Conservation (phyloP, 23 tunicate species). For the Ciona savignyi region DNA sequence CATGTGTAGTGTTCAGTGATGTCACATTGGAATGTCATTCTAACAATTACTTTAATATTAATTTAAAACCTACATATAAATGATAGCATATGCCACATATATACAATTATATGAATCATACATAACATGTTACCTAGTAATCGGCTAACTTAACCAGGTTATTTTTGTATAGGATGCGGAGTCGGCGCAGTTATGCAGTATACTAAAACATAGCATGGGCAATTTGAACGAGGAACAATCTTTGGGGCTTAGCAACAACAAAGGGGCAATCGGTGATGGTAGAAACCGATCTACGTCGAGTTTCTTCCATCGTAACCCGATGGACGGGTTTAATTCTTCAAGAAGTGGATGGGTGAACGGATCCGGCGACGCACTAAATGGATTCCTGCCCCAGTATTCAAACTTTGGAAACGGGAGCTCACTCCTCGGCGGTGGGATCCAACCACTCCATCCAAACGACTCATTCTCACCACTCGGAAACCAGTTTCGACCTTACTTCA, state of each 20-base stretch:
- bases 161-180: slow-evolving; percentile 46
- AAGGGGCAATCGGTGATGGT: slow-evolving; percentile 65
- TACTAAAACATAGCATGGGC: slow-evolving; percentile 48
- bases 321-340: not conserved
- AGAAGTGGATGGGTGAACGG: slow-evolving; percentile 19
- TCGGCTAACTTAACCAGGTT: no score
- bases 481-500: slow-evolving; percentile 30
- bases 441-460: slow-evolving; percentile 8
- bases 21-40: no score
- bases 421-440: slow-evolving; percentile 13
- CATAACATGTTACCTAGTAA: no score
- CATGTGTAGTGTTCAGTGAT: no score
- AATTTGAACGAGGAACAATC: slow-evolving; percentile 9
- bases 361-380: slow-evolving; percentile 16
- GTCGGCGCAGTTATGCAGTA: slow-evolving; percentile 58
- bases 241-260: slow-evolving; percentile 14
- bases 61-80: no score
- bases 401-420: slow-evolving; percentile 21
- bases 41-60: no score
- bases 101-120: no score
- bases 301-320: not conserved
- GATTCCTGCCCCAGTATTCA: slow-evolving; percentile 23
- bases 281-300: slow-evolving; percentile 15
- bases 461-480: slow-evolving; percentile 20
- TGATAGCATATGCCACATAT: no score